Conservation (phyloP, 1,140 invertebrate species). For the Cydia splendana region DNA sequence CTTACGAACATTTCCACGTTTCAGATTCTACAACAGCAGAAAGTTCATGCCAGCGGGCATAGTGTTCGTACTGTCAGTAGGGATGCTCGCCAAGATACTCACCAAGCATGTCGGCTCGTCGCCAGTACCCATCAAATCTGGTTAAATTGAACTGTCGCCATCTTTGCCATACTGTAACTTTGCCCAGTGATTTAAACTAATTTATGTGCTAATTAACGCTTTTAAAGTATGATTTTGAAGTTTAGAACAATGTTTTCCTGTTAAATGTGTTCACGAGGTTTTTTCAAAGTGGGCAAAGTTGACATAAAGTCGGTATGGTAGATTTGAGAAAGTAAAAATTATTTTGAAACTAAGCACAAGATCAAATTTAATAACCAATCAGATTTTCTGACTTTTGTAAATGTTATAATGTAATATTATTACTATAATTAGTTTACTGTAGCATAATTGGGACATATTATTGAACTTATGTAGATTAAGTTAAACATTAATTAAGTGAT, state of each 20-base stretch:
- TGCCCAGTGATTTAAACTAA: background rate
- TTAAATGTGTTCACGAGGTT: too few species aligned
- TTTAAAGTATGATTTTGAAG: too few species aligned
- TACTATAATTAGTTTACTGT: conserved; percentile 22
- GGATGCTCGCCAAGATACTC: conserved; percentile 78
- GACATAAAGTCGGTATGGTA: too few species aligned
- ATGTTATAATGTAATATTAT: background rate
- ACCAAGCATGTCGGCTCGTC: conserved; percentile 71
- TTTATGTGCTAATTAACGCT: background rate
- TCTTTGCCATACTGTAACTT: background rate
- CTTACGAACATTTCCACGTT: conserved; percentile 45
- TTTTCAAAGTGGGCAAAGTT: too few species aligned
- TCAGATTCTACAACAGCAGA: conserved; percentile 89
- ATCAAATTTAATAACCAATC: background rate
- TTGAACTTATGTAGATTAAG: background rate
- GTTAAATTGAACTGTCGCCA: conserved; percentile 42
- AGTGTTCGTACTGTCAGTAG: conserved; percentile 82
- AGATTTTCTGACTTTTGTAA: background rate
- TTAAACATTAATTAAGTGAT: background rate
- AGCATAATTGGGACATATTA: conserved; percentile 26
- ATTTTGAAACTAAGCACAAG: background rate
- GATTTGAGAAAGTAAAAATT: too few species aligned
- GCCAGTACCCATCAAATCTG: conserved; percentile 56
- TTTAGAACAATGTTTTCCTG: too few species aligned
- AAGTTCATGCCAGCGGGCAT: conserved; percentile 98